Conservation (phyloP, 2,113 vertebrate genomes). For the Chaetura pelagica region DNA sequence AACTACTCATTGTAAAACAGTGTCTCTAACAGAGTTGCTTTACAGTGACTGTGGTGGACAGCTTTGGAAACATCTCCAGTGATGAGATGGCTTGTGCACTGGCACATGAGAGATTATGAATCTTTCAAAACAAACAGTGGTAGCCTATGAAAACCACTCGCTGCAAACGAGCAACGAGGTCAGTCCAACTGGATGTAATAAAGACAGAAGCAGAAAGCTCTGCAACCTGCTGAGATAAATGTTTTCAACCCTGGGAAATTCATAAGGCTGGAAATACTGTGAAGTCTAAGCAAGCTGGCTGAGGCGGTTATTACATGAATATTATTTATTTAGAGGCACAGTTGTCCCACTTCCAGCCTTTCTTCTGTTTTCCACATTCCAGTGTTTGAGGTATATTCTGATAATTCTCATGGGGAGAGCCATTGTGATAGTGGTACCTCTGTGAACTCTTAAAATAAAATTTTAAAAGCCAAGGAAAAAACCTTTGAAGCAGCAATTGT, state of each 20-base stretch:
- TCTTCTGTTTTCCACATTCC: neutral
- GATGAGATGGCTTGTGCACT: neutral
- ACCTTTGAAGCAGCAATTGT: neutral
- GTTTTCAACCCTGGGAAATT: neutral
- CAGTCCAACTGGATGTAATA: neutral
- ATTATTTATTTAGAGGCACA: neutral
- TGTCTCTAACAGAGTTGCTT: neutral
- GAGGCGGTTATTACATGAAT: neutral
- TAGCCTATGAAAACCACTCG: neutral
- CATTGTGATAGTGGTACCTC: neutral
- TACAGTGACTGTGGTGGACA: neutral
- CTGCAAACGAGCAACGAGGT: neutral
- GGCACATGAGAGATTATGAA: neutral
- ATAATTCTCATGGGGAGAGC: neutral
- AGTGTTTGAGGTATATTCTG: neutral
- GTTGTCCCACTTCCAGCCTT: neutral
- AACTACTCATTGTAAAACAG: neutral
- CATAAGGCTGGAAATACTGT: neutral
- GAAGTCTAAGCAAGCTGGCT: neutral
- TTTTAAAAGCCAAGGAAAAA: neutral
- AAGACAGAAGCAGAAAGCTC: neutral
- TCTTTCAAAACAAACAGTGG: neutral
- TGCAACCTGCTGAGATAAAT: neutral
- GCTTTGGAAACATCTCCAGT: neutral
- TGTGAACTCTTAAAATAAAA: neutral